Evolutionary conservation across 2,797 vertebrate species (phyloP).

Genomic region (Poecilia picta): DNA sequence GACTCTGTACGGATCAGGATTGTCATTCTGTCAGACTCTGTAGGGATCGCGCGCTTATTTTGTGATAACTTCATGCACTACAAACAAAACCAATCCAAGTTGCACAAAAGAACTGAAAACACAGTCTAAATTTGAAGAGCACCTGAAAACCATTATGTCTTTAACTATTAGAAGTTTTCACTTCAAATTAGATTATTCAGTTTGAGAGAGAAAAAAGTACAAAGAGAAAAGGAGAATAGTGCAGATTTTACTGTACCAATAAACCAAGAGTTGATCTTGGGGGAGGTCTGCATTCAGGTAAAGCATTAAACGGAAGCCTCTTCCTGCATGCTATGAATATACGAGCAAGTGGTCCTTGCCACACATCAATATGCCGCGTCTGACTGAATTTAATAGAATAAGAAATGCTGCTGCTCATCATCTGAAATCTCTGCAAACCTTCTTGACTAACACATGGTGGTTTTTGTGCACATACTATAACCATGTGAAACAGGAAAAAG

Average conservation of each 20-base stretch:
- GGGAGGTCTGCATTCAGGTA: slow-evolving; percentile 40
- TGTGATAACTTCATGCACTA: background rate
- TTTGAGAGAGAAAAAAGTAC: slow-evolving; percentile 10
- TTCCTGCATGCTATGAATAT: slow-evolving; percentile 68
- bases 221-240: too few species aligned
- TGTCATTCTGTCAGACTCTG: too few species aligned
- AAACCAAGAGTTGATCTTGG: slow-evolving; percentile 49
- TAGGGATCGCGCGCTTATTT: too few species aligned
- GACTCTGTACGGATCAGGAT: too few species aligned
- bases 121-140: background rate
- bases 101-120: background rate
- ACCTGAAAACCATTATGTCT: background rate
- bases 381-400: slow-evolving; percentile 73
- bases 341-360: slow-evolving; percentile 63
- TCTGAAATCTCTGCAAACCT: slow-evolving; percentile 38
- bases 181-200: slow-evolving; percentile 35
- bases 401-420: slow-evolving; percentile 55
- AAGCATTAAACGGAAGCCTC: slow-evolving; percentile 55
- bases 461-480: slow-evolving; percentile 5
- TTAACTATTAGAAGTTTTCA: background rate
- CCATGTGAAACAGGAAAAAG: slow-evolving; percentile 12
- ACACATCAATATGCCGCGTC: slow-evolving; percentile 61
- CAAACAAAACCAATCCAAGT: background rate
- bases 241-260: background rate
- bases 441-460: slow-evolving; percentile 24